A percentile compares a stretch with the other conserved stretches of the same genome.
These are phyloP conservation scores for Drosophila virilis DNA, from an alignment of 1,140 invertebrate genomes.

Conservation along the genomic window DNA sequence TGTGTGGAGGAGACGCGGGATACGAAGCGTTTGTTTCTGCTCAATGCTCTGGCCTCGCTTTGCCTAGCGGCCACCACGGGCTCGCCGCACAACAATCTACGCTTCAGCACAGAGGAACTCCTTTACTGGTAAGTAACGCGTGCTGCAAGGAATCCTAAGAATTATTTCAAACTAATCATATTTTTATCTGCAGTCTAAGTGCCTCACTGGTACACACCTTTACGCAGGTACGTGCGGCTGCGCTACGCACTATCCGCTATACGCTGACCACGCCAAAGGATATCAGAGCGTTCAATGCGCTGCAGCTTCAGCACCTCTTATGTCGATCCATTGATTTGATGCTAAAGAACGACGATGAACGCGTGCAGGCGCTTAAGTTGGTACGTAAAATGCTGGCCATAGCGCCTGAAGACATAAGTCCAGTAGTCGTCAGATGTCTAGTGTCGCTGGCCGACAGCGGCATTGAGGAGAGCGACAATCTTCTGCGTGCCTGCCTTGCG, in stretches of 20 bases:
- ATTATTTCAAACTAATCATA: neutral
- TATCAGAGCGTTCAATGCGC: constrained; percentile 90
- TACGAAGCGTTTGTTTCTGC: constrained; percentile 76
- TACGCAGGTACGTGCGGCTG: constrained; percentile 94
- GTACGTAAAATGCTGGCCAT: constrained; percentile 82
- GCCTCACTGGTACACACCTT: constrained; percentile 93
- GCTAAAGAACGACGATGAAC: constrained; percentile 93
- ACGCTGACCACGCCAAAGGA: constrained; percentile 91
- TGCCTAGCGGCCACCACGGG: constrained; percentile 81
- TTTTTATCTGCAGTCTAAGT: constrained; percentile 88
- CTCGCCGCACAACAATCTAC: constrained; percentile 85
- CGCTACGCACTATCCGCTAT: constrained; percentile 93
- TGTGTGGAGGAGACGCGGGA: constrained; percentile 75
- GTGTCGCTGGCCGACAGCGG: constrained; percentile 92
- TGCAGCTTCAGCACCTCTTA: constrained; percentile 93
- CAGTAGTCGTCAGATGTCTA: constrained; percentile 89
- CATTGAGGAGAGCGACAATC: constrained; percentile 91
- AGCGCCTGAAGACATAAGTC: constrained; percentile 78
- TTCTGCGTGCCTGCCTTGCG: constrained; percentile 92
- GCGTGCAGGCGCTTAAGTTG: constrained; percentile 94
- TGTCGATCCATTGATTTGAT: constrained; percentile 92
- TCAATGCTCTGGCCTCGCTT: constrained; percentile 78
- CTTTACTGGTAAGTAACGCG: constrained; percentile 90
- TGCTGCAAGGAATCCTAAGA: neutral
- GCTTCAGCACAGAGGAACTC: constrained; percentile 90